phyloP scores from a whole-genome alignment of 2,888 invertebrate species.

The Ectemnius lituratus region DNA sequence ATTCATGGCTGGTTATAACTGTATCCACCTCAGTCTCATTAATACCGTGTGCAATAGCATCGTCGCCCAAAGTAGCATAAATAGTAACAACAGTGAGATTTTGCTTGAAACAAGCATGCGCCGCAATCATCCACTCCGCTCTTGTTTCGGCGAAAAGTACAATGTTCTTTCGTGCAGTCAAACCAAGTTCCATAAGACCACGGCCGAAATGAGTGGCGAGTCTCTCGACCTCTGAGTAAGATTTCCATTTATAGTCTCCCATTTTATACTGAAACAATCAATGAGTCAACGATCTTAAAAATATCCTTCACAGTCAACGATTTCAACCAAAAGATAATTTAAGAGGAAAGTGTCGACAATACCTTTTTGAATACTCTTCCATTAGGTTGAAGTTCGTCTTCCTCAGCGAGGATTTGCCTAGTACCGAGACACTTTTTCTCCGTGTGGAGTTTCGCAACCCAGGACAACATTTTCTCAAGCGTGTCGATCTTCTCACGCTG shows the following conservation, averaged over 20 bases:
- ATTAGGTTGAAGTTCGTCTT: slow-evolving; percentile 95
- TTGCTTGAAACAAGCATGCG: slow-evolving; percentile 97
- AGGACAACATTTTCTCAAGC: slow-evolving; percentile 90
- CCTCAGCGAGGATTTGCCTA: slow-evolving; percentile 92
- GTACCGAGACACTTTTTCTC: slow-evolving; percentile 92
- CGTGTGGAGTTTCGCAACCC: slow-evolving; percentile 86
- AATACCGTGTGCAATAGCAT: slow-evolving; percentile 97
- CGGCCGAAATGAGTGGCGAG: slow-evolving; percentile 88
- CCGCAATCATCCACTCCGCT: slow-evolving; percentile 98
- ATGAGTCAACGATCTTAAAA: not conserved
- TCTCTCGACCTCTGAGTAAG: slow-evolving; percentile 88
- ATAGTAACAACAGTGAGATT: slow-evolving; percentile 93
- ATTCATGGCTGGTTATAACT: slow-evolving; percentile 94
- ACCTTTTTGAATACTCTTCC: slow-evolving; percentile 98
- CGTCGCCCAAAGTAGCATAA: slow-evolving; percentile 97
- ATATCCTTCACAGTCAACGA: not conserved
- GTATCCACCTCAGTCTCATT: slow-evolving; percentile 97
- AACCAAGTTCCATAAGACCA: slow-evolving; percentile 90
- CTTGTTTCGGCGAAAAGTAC: slow-evolving; percentile 98
- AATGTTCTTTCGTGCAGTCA: slow-evolving; percentile 86
- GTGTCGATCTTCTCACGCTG: slow-evolving; percentile 88
- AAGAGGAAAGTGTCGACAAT: not conserved
- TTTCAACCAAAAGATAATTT: slow-evolving; percentile 7
- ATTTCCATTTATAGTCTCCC: slow-evolving; percentile 95
- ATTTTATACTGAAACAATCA: slow-evolving; percentile 86